Evolutionary conservation across 2,888 invertebrate species (phyloP).

Genomic region (Pollenia angustigena): DNA sequence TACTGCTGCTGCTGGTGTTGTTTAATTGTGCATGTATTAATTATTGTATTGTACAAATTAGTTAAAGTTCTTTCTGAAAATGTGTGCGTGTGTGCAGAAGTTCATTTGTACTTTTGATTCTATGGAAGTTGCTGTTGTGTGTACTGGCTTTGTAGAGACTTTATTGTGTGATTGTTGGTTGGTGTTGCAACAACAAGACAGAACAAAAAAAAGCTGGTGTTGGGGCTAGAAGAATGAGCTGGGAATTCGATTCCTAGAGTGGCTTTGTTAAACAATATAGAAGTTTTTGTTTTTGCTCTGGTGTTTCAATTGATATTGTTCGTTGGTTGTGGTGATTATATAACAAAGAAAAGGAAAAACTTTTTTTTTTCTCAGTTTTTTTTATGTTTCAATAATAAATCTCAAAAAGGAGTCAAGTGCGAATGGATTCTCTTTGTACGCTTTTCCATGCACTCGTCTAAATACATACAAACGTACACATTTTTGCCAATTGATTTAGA

Average conservation of each 20-base stretch:
- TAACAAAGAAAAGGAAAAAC: slow-evolving; percentile 39
- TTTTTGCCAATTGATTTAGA: slow-evolving; percentile 65
- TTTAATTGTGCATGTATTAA: slow-evolving; percentile 67
- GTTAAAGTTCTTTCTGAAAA: slow-evolving; percentile 1
- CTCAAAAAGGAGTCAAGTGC: slow-evolving; percentile 55
- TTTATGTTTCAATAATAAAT: slow-evolving; percentile 51
- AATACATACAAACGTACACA: not conserved
- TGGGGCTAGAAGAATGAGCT: not conserved
- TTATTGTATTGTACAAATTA: slow-evolving; percentile 41
- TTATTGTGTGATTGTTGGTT: slow-evolving; percentile 42
- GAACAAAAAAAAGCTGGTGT: too few relatives aligned
- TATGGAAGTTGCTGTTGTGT: slow-evolving; percentile 23
- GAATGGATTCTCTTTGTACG: slow-evolving; percentile 45
- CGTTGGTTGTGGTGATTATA: slow-evolving; percentile 1
- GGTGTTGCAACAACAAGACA: too few relatives aligned
- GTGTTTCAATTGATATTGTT: slow-evolving; percentile 22
- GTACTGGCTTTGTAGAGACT: slow-evolving; percentile 35
- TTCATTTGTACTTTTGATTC: not conserved
- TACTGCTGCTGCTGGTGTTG: not conserved
- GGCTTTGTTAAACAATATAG: slow-evolving; percentile 20
- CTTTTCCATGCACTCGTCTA: slow-evolving; percentile 28
- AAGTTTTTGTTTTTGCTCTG: slow-evolving; percentile 12
- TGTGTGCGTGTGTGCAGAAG: not conserved
- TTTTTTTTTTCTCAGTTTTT: slow-evolving; percentile 13
- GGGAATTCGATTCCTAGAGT: slow-evolving; percentile 1